Conservation (phyloP, 1,140 invertebrate genomes). For the Sesamia nonagrioides region DNA sequence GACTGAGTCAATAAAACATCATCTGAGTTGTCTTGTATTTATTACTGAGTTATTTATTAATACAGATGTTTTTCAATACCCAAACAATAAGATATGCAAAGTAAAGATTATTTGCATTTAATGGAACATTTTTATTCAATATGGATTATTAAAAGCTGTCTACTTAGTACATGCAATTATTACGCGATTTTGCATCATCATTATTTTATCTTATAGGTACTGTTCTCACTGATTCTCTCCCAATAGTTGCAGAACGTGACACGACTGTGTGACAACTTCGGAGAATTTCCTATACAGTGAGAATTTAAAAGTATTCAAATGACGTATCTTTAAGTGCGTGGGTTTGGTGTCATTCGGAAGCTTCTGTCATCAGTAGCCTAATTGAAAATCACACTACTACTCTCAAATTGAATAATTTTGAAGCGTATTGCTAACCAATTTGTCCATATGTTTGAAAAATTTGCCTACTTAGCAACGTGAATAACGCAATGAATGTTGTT, state of each 20-base stretch:
- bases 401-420: no score
- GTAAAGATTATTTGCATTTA: neutral
- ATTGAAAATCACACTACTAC: no score
- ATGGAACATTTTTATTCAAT: neutral
- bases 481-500: no score
- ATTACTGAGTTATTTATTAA: neutral
- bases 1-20: no score
- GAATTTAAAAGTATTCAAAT: conserved; percentile 9
- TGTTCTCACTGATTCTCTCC: no score
- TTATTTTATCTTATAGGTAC: neutral
- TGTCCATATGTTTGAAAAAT: no score
- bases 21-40: neutral
- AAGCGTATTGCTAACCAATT: no score
- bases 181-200: neutral
- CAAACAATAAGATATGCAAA: neutral
- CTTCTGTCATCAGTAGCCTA: neutral
- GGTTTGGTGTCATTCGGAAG: neutral
- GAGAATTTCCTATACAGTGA: neutral
- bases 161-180: no score
- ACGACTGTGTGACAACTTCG: no score
- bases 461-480: no score
- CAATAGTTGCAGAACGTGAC: no score
- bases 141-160: neutral
- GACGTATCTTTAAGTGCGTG: neutral
- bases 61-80: neutral